These are phyloP conservation scores for Craniophora ligustri DNA, from an alignment of 2,888 invertebrate genomes.

Conservation along the genomic window DNA sequence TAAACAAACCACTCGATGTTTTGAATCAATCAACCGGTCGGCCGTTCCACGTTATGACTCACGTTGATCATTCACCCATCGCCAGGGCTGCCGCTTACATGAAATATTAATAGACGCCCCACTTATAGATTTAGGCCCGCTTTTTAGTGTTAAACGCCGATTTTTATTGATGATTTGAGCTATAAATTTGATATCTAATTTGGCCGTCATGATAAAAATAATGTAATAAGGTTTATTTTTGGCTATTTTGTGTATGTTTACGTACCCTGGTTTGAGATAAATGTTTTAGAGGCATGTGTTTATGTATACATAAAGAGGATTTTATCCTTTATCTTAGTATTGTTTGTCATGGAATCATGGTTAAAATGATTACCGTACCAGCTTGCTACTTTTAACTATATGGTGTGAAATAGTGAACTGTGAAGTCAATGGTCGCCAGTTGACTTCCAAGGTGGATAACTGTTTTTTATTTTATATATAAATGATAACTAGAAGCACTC, in stretches of 20 bases:
- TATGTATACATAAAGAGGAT: too few relatives aligned
- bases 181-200: conserved; percentile 8
- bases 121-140: conserved; percentile 15
- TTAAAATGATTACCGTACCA: too few relatives aligned
- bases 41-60: conserved; percentile 34
- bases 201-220: not conserved
- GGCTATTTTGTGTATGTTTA: not conserved
- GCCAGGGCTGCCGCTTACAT: conserved; percentile 43
- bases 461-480: too few relatives aligned
- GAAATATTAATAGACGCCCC: conserved; percentile 19
- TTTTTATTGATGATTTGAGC: conserved; percentile 12
- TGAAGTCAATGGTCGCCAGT: too few relatives aligned
- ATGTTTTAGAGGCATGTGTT: too few relatives aligned
- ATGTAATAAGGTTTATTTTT: not conserved
- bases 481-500: too few relatives aligned
- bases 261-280: not conserved
- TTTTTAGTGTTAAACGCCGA: conserved; percentile 10
- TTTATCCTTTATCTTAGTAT: too few relatives aligned
- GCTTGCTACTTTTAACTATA: too few relatives aligned
- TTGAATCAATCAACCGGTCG: conserved; percentile 49
- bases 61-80: conserved; percentile 37
- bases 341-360: too few relatives aligned
- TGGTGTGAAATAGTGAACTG: too few relatives aligned
- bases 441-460: too few relatives aligned
- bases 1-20: conserved; percentile 57